Evolutionary conservation across 2,888 invertebrate genomes (phyloP), one percentile per base, ranked within the genome.

Genomic region (Aleiodes leptofemur): DNA sequence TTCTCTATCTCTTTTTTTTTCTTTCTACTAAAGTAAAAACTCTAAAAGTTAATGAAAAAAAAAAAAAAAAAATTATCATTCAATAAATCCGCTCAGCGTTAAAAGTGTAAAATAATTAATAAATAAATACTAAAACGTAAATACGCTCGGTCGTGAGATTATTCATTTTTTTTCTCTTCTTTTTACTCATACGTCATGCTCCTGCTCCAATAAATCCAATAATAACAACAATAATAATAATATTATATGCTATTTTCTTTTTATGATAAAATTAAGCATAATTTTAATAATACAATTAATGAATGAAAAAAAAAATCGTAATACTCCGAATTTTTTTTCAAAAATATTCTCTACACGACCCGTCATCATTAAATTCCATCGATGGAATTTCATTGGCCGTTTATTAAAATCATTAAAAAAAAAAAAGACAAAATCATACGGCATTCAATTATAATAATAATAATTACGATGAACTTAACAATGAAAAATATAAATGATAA

Each of bases 111-210:
- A 61, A 70, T 16, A 66, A 86, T 23, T 86, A 86, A 86, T 86
- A 86, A 86, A 85, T 85, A 86, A 86, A 86, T 85, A 86, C 83
- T 84, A 82, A 76, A 79, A 79, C 72, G 78, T 80, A 79, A 81
- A 81, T 81, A 82, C 79, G 69, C 57, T 13, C 70, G 23, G 59
- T 76, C 68, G 61, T 59, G 73, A 70, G 74, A 59, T 53, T 64
- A 31, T 34, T 34, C 34, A 34, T 61, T 53, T 59, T 64, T 61
- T 51, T 53, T 66, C 43, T 64, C 13, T 38, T 55, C 14, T 72
- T 50, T 53, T 53, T 50, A 34, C 34, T 34, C 34, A 34, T 34
- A 2, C 34, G 14, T 43, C 16, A 55, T 56, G 7, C 38, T 69
- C 14, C 53, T 14, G 53, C 50, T 74, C 56, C 48, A 68, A 64